Percentiles rank a stretch among this genome's conserved stretches.
Conservation (phyloP, 2,113 vertebrate genomes). For the Antennarius striatus region DNA sequence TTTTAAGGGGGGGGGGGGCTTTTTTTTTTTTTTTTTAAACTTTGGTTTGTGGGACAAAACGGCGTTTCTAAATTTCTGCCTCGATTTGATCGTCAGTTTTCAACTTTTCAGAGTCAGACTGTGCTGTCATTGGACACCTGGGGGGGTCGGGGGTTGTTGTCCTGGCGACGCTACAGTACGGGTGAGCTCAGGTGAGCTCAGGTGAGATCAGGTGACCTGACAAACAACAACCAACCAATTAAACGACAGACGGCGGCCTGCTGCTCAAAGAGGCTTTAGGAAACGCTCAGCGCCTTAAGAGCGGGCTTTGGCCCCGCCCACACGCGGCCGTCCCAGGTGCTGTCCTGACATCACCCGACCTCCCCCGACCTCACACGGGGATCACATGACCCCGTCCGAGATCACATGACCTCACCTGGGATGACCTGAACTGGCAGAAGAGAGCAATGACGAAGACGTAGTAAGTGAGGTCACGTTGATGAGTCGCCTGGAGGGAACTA, state of each 20-base stretch:
- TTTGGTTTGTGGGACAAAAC: no score
- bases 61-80: no score
- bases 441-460: no score
- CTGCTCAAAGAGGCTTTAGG: conserved; percentile 22
- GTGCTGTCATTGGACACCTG: not conserved
- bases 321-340: not conserved
- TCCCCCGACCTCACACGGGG: not conserved
- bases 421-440: not conserved
- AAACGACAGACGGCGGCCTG: conserved; percentile 29
- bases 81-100: no score
- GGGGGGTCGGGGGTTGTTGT: not conserved
- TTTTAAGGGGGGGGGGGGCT: no score
- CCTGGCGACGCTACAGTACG: not conserved
- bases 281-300: conserved; percentile 5
- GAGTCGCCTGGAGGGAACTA: no score
- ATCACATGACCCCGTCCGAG: not conserved
- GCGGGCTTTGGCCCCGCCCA: not conserved
- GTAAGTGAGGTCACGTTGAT: not conserved
- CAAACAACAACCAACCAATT: conserved; percentile 2
- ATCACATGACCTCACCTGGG: conserved; percentile 1
- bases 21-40: no score
- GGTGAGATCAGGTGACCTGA: conserved; percentile 33
- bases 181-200: not conserved
- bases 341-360: conserved; percentile 12
- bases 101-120: no score